Evolutionary conservation across 2,113 vertebrate species (phyloP).

Genomic region (Okapia johnstoni): DNA sequence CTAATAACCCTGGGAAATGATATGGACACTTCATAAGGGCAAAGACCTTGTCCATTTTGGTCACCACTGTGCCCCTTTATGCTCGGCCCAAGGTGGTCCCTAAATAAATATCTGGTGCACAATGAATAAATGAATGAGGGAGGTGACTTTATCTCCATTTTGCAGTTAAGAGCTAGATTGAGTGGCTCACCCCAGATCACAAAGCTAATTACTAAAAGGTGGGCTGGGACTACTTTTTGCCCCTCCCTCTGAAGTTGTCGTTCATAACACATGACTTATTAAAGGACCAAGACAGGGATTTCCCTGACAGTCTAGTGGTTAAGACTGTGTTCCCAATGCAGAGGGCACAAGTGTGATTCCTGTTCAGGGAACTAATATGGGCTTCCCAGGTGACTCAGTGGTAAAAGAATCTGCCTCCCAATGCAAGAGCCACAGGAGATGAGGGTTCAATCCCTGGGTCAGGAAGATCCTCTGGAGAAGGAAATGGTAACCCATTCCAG

Average conservation of each 20-base stretch:
- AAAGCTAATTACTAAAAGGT: neutral
- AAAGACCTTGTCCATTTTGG: neutral
- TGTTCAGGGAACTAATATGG: neutral
- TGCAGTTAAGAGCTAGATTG: neutral
- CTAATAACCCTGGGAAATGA: neutral
- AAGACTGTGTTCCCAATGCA: neutral
- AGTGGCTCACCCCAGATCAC: neutral
- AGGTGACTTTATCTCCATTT: neutral
- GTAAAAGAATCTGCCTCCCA: neutral
- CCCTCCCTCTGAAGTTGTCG: neutral
- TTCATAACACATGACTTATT: neutral
- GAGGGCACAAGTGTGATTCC: neutral
- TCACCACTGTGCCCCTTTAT: neutral
- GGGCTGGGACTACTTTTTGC: neutral
- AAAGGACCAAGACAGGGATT: neutral
- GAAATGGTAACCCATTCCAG: neutral
- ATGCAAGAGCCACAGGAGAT: neutral
- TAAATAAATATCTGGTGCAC: neutral
- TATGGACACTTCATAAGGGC: neutral
- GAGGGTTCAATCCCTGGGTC: neutral
- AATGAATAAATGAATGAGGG: neutral
- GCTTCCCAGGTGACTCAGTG: neutral
- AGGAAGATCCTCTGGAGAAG: neutral
- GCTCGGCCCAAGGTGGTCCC: neutral
- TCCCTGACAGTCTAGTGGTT: neutral